Conservation (phyloP, 2,797 vertebrate species). For the Sibirionetta formosa region DNA sequence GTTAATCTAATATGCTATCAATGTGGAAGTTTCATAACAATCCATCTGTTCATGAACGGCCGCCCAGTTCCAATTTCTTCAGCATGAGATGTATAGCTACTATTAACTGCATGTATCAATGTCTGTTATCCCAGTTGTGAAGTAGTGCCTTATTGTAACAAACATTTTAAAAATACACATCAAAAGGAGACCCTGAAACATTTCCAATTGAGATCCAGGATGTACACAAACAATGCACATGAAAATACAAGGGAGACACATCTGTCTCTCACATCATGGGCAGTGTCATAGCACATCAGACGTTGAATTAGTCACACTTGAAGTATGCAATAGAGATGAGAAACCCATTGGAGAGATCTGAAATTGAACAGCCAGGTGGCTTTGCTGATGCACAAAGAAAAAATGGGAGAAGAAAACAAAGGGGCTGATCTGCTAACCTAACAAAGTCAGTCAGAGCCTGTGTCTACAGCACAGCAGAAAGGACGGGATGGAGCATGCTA, state of each 20-base stretch:
- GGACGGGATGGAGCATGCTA: not conserved
- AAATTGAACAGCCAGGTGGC: not conserved
- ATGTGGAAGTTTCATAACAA: not conserved
- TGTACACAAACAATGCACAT: not conserved
- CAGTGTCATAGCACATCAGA: not conserved
- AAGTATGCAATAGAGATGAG: not conserved
- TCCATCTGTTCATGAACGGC: not conserved
- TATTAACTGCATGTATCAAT: not conserved
- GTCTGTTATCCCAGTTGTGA: not conserved
- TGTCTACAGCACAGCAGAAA: not conserved
- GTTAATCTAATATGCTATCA: not conserved
- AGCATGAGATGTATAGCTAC: not conserved
- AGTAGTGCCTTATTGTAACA: not conserved
- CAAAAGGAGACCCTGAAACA: not conserved
- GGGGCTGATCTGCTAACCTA: not conserved
- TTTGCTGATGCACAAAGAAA: not conserved
- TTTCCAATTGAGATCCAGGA: not conserved
- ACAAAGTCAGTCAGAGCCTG: not conserved
- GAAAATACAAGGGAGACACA: not conserved
- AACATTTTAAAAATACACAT: not conserved
- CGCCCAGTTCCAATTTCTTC: not conserved
- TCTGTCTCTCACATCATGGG: not conserved
- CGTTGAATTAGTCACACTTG: not conserved
- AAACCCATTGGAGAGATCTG: not conserved
- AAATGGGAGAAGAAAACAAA: not conserved